phyloP scores from a whole-genome alignment of 2,113 vertebrate genomes.

The Columba janthina region DNA sequence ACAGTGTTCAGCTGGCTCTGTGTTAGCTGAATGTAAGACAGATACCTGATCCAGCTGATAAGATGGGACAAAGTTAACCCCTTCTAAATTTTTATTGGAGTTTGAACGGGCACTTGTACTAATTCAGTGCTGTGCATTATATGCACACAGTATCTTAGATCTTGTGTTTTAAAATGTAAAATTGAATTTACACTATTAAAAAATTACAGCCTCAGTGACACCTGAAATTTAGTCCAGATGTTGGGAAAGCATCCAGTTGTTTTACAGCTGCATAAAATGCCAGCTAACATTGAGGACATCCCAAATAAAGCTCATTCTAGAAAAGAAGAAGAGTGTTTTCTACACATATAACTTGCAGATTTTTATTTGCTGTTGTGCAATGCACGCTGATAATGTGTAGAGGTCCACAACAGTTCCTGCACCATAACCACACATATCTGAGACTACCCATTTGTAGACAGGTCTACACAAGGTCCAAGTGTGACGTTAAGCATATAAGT shows the following conservation, averaged over 20 bases:
- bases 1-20: not conserved
- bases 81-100: not conserved
- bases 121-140: not conserved
- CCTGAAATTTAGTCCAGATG: not conserved
- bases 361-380: not conserved
- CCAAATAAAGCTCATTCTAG: not conserved
- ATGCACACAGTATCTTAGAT: not conserved
- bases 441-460: not conserved
- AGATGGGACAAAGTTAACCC: not conserved
- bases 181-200: not conserved
- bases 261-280: not conserved
- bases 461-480: not conserved
- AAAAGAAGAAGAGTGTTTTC: not conserved
- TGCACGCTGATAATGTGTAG: not conserved
- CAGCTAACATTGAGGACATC: not conserved
- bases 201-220: rapidly evolving
- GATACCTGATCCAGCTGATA: not conserved
- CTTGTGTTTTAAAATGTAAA: not conserved
- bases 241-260: not conserved
- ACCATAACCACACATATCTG: not conserved
- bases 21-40: not conserved
- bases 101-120: not conserved
- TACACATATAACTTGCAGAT: not conserved
- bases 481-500: not conserved
- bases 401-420: not conserved